phyloP scores from a whole-genome alignment of 1,140 invertebrate species.

The Euglossa dilemma region DNA sequence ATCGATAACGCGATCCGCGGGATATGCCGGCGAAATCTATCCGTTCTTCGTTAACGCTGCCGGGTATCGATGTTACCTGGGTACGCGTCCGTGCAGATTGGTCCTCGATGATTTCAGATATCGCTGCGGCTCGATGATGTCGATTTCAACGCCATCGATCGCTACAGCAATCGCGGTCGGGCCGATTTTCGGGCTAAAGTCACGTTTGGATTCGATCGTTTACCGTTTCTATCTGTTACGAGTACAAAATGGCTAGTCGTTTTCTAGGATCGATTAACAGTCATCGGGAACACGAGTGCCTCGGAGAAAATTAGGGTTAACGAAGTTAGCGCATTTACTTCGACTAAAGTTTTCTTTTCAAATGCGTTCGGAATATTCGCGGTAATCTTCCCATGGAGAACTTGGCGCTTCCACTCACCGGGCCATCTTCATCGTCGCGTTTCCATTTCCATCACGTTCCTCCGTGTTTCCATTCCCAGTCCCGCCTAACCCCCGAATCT shows the following conservation, averaged over 20 bases:
- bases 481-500: not conserved
- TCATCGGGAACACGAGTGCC: too few relatives aligned
- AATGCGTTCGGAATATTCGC: not conserved
- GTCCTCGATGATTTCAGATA: constrained; percentile 8
- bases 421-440: not conserved
- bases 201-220: too few relatives aligned
- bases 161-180: too few relatives aligned
- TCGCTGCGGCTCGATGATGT: not conserved
- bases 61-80: not conserved
- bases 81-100: too few relatives aligned
- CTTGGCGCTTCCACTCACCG: not conserved
- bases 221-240: too few relatives aligned
- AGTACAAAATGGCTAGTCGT: too few relatives aligned
- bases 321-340: not conserved
- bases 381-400: not conserved
- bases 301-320: not conserved
- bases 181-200: too few relatives aligned
- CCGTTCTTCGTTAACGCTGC: constrained; percentile 25
- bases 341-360: too few relatives aligned
- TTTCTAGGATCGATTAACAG: too few relatives aligned
- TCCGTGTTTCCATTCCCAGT: not conserved
- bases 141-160: not conserved
- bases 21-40: not conserved
- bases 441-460: not conserved
- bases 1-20: not conserved